Base-by-base conservation (phyloP, 1,140 invertebrate species). In the Drosophila santomea region DNA sequence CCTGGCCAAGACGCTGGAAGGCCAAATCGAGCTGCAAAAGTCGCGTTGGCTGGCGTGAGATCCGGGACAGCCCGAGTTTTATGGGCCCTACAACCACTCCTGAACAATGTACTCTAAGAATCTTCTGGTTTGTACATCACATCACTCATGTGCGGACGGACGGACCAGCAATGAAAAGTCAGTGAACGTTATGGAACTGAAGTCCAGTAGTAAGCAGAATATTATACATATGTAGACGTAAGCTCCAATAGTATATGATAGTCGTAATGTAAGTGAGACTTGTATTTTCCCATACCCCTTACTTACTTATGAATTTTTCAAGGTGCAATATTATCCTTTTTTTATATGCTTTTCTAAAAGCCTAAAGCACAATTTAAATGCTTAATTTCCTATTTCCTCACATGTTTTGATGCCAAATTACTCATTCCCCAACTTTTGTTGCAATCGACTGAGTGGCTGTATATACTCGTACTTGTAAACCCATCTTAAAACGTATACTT, bases 21-120 rank as follows among this genome's bases (percentile, higher is more conserved):
- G 97, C 12, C 97, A 98, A 93, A 98, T 98, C 81, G 96, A 97
- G 85, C 92, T 97, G 79, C 97, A 98, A 91, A 96, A 96, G 91
- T 95, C 96, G 48, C 95, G 96, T 75, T 97, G 95, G 95, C 93
- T 93, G 78, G 43, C 68, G 68, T 71, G 68, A 71, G 68, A 71
- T 71, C 52, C 68, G 44, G 41, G 10, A 3, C 64, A 58, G 52
- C 41, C 66, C 68, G 66, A 71, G 0, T 71, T 58, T 20, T 71
- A 28, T 38, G 68, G 66, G 66, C 52, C 36, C 12, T 71, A 71
- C 36, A 43, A 71, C 25, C 51, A 17, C 11, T 47, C 51, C n/a
- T 71, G 44, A 57, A 17, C 15, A 15, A 12, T 1, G 8, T 15
- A 23, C 35, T 11, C 8, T 28, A 20, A 35, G n/a, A 15, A 41